Evolutionary conservation across 92 coral and sea anemone genomes (phyloP).

Genomic region (Montipora capitata): DNA sequence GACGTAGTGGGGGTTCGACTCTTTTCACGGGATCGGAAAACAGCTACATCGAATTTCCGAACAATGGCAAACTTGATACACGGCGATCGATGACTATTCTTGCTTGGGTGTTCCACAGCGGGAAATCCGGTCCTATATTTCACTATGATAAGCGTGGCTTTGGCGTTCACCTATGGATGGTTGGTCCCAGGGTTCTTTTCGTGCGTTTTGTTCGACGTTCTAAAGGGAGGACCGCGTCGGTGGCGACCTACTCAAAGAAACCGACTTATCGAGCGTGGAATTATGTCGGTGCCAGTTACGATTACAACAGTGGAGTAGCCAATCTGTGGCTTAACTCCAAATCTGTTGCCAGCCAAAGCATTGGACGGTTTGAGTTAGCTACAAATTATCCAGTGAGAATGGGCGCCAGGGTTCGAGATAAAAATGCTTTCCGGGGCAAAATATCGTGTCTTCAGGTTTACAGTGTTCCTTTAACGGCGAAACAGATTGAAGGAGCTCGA

Average conservation of each 20-base stretch:
- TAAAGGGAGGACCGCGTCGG: slow-evolving; percentile 50
- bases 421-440: slow-evolving; percentile 78
- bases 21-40: slow-evolving; percentile 72
- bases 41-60: slow-evolving; percentile 89
- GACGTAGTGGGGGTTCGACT: slow-evolving; percentile 76
- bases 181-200: slow-evolving; percentile 80
- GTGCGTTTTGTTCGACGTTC: slow-evolving; percentile 77
- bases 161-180: slow-evolving; percentile 88
- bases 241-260: slow-evolving; percentile 69
- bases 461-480: slow-evolving; percentile 69
- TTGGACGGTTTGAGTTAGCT: slow-evolving; percentile 78
- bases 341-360: slow-evolving; percentile 63
- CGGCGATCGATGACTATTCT: slow-evolving; percentile 83
- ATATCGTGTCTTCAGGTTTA: slow-evolving; percentile 80
- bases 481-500: slow-evolving; percentile 68
- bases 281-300: slow-evolving; percentile 81
- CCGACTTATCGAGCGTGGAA: slow-evolving; percentile 88
- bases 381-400: slow-evolving; percentile 82
- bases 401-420: slow-evolving; percentile 76
- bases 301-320: slow-evolving; percentile 79
- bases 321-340: slow-evolving; percentile 74
- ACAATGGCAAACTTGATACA: slow-evolving; percentile 83
- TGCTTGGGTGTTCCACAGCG: slow-evolving; percentile 89
- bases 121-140: slow-evolving; percentile 89
- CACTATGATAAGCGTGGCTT: slow-evolving; percentile 78